These are phyloP conservation scores for Brevimyrus niger DNA, from an alignment of 2,113 vertebrate genomes.

Conservation along the genomic window DNA sequence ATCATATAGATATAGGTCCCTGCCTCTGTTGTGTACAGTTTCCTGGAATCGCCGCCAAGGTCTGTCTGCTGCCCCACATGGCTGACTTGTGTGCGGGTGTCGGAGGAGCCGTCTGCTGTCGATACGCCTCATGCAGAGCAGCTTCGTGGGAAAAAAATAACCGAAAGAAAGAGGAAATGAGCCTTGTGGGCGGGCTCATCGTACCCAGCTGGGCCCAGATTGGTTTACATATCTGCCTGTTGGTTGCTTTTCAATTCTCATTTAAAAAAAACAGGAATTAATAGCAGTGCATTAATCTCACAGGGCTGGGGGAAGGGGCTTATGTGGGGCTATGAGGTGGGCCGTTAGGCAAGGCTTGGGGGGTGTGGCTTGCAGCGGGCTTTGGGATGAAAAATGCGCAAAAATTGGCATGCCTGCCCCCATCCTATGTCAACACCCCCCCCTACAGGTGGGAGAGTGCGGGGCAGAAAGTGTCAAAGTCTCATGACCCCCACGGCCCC, in stretches of 20 bases:
- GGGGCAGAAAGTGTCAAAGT: neutral
- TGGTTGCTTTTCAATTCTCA: neutral
- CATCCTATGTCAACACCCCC: neutral
- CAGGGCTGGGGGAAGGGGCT: neutral
- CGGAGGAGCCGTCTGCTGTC: neutral
- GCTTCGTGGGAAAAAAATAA: neutral
- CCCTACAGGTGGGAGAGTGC: neutral
- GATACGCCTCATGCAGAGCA: neutral
- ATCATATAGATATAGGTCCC: neutral
- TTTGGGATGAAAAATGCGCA: neutral
- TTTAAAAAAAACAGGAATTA: neutral
- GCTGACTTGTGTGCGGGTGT: neutral
- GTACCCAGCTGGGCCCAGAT: neutral
- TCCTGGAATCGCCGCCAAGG: neutral
- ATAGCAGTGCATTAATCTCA: neutral
- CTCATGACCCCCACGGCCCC: neutral
- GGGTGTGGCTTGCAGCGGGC: neutral
- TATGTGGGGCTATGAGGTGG: neutral
- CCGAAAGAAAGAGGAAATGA: neutral
- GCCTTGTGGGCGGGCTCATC: neutral
- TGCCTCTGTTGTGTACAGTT: neutral
- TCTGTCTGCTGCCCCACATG: neutral
- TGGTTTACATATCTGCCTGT: neutral
- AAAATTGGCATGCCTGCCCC: neutral
- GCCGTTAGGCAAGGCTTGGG: neutral